Evolutionary conservation across 2,797 vertebrate genomes (phyloP).

Genomic region (Cyprinodon diabolis): DNA sequence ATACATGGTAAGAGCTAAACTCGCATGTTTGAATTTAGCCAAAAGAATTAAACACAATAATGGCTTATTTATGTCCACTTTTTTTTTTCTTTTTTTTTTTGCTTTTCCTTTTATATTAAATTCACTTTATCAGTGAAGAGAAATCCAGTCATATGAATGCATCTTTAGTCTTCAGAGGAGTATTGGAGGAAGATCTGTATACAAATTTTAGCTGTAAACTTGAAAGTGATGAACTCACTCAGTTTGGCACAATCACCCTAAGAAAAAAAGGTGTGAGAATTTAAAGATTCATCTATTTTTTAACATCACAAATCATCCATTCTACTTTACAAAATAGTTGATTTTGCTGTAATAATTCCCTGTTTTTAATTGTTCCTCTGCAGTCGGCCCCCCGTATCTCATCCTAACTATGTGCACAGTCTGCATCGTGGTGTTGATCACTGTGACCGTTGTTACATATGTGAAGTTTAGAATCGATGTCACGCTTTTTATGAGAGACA

Average conservation of each 20-base stretch:
- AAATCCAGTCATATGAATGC: not conserved
- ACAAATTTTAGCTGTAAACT: constrained; percentile 58
- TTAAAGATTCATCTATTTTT: not conserved
- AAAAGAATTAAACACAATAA: not conserved
- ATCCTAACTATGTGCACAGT: constrained; percentile 23
- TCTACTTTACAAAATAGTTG: too few relatives aligned
- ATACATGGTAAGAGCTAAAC: constrained; percentile 39
- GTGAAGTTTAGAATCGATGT: constrained; percentile 63
- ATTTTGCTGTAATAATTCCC: not conserved
- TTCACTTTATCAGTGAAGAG: constrained; percentile 6
- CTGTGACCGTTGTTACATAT: constrained; percentile 37
- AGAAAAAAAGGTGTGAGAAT: constrained; percentile 18
- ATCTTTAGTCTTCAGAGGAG: constrained; percentile 53
- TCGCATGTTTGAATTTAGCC: not conserved
- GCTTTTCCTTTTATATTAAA: too few relatives aligned
- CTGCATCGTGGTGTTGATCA: constrained; percentile 4
- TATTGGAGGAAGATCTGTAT: constrained; percentile 49
- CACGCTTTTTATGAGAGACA: constrained; percentile 62
- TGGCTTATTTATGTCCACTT: not conserved
- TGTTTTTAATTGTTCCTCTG: not conserved
- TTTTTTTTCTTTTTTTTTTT: not conserved
- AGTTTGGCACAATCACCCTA: constrained; percentile 42
- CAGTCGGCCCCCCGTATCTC: constrained; percentile 23
- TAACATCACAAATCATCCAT: too few relatives aligned
- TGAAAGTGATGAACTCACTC: accelerated